These are phyloP conservation scores for Cydia amplana DNA, from an alignment of 1,140 invertebrate genomes.

Conservation along the genomic window DNA sequence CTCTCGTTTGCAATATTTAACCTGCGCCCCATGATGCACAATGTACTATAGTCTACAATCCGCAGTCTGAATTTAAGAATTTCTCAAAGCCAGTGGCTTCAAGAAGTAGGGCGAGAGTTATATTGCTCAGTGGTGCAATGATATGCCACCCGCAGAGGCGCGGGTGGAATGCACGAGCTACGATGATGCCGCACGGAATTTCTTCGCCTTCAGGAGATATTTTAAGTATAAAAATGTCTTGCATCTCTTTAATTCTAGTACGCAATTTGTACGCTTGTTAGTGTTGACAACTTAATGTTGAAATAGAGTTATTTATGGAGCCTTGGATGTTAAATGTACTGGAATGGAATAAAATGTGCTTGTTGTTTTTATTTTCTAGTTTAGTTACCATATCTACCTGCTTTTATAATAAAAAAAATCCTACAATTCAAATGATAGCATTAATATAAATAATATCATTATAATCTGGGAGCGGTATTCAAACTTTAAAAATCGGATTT, in stretches of 20 bases:
- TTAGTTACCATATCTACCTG: background rate
- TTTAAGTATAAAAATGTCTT: constrained; percentile 48
- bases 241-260: constrained; percentile 27
- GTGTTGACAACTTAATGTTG: background rate
- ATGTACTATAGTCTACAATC: background rate
- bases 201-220: constrained; percentile 47
- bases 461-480: too few relatives aligned
- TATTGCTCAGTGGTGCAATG: constrained; percentile 36
- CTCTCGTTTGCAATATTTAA: too few relatives aligned
- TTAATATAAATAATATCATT: too few relatives aligned
- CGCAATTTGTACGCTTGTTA: constrained; percentile 27
- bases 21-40: too few relatives aligned
- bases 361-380: background rate
- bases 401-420: too few relatives aligned
- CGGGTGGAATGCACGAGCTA: constrained; percentile 50
- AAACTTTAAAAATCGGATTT: too few relatives aligned
- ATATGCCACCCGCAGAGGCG: constrained; percentile 44
- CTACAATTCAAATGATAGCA: too few relatives aligned
- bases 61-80: background rate
- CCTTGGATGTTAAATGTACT: background rate
- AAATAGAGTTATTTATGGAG: background rate
- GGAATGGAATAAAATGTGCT: too few relatives aligned
- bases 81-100: background rate
- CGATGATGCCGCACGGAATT: constrained; percentile 45
- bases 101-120: constrained; percentile 31